Percentiles rank a stretch among this genome's conserved stretches.
phyloP scores from a whole-genome alignment of 92 coral and sea anemone species.

The Porites lobata region DNA sequence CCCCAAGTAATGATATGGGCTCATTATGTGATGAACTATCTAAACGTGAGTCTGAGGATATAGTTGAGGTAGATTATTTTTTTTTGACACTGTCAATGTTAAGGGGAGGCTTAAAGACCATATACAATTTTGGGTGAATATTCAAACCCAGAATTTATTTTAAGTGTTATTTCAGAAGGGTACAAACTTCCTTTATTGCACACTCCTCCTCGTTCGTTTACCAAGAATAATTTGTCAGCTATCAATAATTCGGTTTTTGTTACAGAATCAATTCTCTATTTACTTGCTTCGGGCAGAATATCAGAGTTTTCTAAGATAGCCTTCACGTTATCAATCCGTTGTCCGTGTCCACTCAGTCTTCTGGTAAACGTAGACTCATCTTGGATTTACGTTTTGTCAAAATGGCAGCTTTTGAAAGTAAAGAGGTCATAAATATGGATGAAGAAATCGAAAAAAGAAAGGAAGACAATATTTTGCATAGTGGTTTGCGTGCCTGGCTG shows the following conservation, averaged over 20 bases:
- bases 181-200: constrained; percentile 49
- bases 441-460: too few relatives aligned
- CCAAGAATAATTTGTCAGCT: constrained; percentile 52
- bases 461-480: too few relatives aligned
- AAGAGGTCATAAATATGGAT: too few relatives aligned
- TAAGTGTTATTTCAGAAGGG: constrained; percentile 29
- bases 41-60: too few relatives aligned
- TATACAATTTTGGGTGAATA: constrained; percentile 18
- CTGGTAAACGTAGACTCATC: constrained; percentile 53
- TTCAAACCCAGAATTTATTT: constrained; percentile 37
- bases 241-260: constrained; percentile 40
- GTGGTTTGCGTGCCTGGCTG: too few relatives aligned
- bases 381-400: constrained; percentile 37
- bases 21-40: too few relatives aligned
- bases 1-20: too few relatives aligned
- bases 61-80: too few relatives aligned
- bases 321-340: constrained; percentile 44
- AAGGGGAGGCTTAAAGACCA: constrained; percentile 40
- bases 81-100: neutral
- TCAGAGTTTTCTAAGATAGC: constrained; percentile 4
- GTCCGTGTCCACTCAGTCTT: neutral
- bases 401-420: too few relatives aligned
- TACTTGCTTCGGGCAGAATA: constrained; percentile 34
- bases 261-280: constrained; percentile 32
- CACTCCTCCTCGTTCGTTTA: constrained; percentile 40